Conservation (phyloP, 2,797 vertebrate species). For the Emys orbicularis region DNA sequence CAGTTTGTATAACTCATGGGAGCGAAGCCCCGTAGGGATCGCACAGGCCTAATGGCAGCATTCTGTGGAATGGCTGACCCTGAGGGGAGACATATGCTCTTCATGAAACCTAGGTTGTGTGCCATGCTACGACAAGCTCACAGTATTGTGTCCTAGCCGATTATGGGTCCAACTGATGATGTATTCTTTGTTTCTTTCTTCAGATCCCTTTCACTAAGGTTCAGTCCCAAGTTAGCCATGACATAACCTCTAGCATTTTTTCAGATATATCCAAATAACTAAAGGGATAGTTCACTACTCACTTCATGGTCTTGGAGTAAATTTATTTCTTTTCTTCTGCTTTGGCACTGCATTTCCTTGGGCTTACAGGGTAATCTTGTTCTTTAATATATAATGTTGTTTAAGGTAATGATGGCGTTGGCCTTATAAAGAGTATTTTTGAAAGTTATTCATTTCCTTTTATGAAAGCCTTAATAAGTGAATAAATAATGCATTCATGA, state of each 20-base stretch:
- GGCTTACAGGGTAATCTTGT: background rate
- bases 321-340: background rate
- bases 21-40: background rate
- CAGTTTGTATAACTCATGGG: background rate
- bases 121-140: background rate
- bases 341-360: accelerated
- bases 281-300: background rate
- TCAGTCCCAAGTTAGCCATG: background rate
- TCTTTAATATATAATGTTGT: background rate
- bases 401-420: background rate
- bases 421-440: background rate
- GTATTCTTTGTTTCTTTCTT: background rate
- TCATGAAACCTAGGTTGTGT: background rate
- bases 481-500: background rate
- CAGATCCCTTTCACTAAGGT: background rate
- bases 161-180: background rate
- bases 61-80: background rate
- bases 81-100: background rate
- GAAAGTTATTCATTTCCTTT: background rate
- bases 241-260: background rate
- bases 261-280: background rate
- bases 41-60: background rate
- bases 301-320: background rate
- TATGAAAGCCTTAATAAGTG: background rate
- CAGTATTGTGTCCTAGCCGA: background rate